Conservation (phyloP, 2,113 vertebrate genomes). For the Callipepla squamata region DNA sequence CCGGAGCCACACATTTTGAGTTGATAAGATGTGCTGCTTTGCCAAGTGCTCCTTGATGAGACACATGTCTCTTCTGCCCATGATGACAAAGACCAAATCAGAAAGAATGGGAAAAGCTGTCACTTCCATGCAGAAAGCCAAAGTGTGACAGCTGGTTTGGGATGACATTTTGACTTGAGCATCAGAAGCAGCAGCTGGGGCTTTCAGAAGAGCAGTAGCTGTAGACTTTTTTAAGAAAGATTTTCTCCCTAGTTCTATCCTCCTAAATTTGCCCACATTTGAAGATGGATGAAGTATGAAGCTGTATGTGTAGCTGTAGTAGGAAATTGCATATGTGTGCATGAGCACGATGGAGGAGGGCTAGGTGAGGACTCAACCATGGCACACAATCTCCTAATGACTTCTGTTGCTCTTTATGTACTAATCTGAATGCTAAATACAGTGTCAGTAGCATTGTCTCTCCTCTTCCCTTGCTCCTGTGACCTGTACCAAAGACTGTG, state of each 20-base stretch:
- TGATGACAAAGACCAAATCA: neutral
- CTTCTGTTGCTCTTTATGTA: neutral
- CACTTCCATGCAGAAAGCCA: neutral
- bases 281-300: neutral
- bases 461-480: neutral
- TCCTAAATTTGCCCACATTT: neutral
- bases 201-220: neutral
- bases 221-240: neutral
- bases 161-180: neutral
- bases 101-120: neutral
- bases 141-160: accelerated
- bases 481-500: neutral
- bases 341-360: neutral
- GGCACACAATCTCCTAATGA: neutral
- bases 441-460: neutral
- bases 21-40: neutral
- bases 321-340: neutral
- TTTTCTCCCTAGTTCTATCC: neutral
- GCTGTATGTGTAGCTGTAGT: neutral
- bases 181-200: neutral
- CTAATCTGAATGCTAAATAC: neutral
- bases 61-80: neutral
- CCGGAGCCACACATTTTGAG: neutral
- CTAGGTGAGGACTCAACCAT: neutral
- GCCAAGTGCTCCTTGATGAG: neutral